Conservation (phyloP, 2,113 vertebrate species). For the Eulemur macaco region DNA sequence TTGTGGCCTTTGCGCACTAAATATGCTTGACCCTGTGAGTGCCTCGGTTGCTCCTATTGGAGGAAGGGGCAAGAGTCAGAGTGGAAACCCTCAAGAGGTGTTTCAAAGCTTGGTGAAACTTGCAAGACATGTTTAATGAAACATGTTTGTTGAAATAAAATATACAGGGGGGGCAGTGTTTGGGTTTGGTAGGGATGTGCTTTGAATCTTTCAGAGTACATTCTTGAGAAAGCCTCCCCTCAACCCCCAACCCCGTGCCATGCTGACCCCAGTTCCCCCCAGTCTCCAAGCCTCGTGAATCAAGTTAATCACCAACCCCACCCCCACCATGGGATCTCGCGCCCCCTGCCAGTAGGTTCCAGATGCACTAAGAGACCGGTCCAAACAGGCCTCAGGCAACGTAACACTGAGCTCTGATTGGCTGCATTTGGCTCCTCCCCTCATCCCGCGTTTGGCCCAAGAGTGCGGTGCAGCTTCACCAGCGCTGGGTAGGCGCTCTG, state of each 20-base stretch:
- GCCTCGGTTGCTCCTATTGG: not conserved
- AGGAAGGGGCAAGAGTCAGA: not conserved
- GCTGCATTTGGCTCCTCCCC: slow-evolving; percentile 67
- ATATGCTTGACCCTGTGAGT: not conserved
- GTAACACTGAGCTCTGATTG: slow-evolving; percentile 63
- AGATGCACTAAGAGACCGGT: slow-evolving; percentile 7
- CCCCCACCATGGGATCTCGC: not conserved
- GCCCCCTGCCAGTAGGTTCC: slow-evolving; percentile 22
- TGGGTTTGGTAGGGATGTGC: not conserved
- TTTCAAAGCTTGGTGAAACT: slow-evolving; percentile 19
- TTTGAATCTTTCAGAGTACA: slow-evolving; percentile 27
- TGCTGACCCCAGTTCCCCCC: not conserved
- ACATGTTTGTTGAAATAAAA: not conserved
- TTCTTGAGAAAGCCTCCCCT: not conserved
- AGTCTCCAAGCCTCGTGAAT: not conserved
- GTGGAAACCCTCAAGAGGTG: not conserved
- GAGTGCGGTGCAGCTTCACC: slow-evolving; percentile 40
- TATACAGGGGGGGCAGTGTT: not conserved
- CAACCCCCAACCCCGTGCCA: not conserved
- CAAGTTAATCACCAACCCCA: not conserved
- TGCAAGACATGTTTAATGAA: not conserved
- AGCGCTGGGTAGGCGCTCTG: slow-evolving; percentile 60
- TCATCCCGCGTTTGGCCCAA: slow-evolving; percentile 55
- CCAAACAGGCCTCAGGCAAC: slow-evolving; percentile 19
- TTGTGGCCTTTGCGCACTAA: not conserved